Evolutionary conservation across 2,888 invertebrate genomes (phyloP), one percentile per base, ranked within the genome.

Genomic region (Colletes collaris): DNA sequence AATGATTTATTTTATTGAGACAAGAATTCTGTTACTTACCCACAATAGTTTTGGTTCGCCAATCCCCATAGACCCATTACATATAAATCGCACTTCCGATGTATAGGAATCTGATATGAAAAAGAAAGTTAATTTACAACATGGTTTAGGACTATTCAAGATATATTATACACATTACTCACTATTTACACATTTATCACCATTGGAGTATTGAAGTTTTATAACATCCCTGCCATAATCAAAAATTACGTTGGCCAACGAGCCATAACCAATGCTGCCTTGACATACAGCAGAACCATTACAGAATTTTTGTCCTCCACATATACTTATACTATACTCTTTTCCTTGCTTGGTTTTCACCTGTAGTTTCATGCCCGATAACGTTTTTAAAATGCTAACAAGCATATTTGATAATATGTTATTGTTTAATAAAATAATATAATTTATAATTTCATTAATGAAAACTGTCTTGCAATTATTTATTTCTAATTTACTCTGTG

Each of bases 241-340:
- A 44, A 87, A 88, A 60, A 87, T 78, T 10, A 91, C 90, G 44
- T 79, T 83, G 4, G 79, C 79, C 19, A 85, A 44, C 4, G 88
- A 87, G 68, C 92, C 92, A 68, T 90, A 91, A 27, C 84, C 78
- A 19, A 81, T 84, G 13, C 68, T 69, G 59, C 81, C 85, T 67
- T 86, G 82, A 72, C 92, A 92, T 16, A 92, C 70, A 0, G 87
- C 84, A n/a, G 89, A 89, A 59, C 88, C 89, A 46, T 87, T 84
- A 56, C 92, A 91, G 53, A 71, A 67, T 8, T 82, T 86, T 16
- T 83, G 58, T 46, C 82, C 84, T n/a, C 83, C 85, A 62, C 90
- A 91, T 79, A 91, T 81, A 53, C 67, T 88, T 75, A 92, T 81
- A 35, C 76, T 85, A 67, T 90, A 91, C 5, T 83, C 66, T n/a